Evolutionary conservation across 2,113 vertebrate species (phyloP).

Genomic region (Furnarius figulus): DNA sequence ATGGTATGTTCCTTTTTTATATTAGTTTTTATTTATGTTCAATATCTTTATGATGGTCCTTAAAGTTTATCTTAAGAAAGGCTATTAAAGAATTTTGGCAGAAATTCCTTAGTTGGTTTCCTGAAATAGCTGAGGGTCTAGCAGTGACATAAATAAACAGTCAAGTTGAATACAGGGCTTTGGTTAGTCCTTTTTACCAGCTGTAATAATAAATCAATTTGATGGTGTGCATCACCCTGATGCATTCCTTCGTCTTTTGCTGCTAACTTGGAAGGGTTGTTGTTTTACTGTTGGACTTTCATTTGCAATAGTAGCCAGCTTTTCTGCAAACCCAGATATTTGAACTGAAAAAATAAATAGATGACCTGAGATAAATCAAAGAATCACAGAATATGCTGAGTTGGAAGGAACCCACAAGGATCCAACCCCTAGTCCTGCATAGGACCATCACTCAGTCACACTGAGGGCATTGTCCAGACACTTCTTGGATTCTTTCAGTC

Average conservation of each 20-base stretch:
- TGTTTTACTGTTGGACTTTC: slow-evolving; percentile 45
- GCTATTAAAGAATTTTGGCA: neutral
- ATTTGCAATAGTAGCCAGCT: slow-evolving; percentile 40
- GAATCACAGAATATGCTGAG: neutral
- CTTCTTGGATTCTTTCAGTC: neutral
- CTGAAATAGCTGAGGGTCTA: slow-evolving; percentile 12
- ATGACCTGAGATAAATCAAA: slow-evolving; percentile 43
- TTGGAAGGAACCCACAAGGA: neutral
- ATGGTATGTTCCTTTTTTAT: neutral
- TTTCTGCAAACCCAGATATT: slow-evolving; percentile 54
- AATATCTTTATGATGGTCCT: neutral
- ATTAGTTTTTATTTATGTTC: neutral
- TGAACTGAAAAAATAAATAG: slow-evolving; percentile 58
- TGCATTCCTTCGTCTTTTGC: slow-evolving; percentile 13
- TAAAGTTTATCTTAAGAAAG: slow-evolving; percentile 11
- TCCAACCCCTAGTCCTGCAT: neutral
- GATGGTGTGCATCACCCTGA: slow-evolving; percentile 32
- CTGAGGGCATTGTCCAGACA: neutral
- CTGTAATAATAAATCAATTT: slow-evolving; percentile 67
- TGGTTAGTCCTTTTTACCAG: slow-evolving; percentile 44
- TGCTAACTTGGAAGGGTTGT: slow-evolving; percentile 13
- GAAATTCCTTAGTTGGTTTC: slow-evolving; percentile 31
- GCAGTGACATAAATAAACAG: slow-evolving; percentile 57
- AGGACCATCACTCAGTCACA: neutral
- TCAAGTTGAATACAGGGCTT: slow-evolving; percentile 10